Evolutionary conservation across 2,113 vertebrate genomes (phyloP), one percentile per base, ranked within the genome.

Genomic region (Lipophrys pholis): DNA sequence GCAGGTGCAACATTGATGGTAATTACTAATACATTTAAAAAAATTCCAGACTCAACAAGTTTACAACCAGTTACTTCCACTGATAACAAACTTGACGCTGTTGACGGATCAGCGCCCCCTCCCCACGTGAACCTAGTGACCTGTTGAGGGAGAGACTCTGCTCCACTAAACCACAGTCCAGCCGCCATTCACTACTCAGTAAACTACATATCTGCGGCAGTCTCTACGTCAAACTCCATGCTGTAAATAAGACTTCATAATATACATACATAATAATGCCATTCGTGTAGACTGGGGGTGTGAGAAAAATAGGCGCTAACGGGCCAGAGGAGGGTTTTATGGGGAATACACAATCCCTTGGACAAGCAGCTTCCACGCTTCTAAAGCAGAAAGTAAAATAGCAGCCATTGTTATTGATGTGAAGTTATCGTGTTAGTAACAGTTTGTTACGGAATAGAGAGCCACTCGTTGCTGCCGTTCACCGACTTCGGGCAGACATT

Each of bases 81-180:
- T 40, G 15, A 76, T 43, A 80, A 85, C 76, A 75, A 77, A 58
- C 48, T 15, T 66, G 67, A 83, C 38, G 57, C 53, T 8, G 5
- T 48, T 30, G 3, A 58, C 10, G 6, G 4, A 50, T 63, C 38
- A 62, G 30, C 3, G 7, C 46, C 58, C 79, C 60, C 68, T 59
- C 71, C 69, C 16, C 66, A 42, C n/a, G 63, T 60, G 61, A 85
- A 89, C 87, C 61, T 35, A 73, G 9, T 78, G 43, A 86, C 78
- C 82, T 64, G 21, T 30, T 30, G 21, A 30, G 4, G 21, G 21
- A 30, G 21, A 30, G 21, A 30, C 21, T 30, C 21, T 30, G 21
- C 4, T 30, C 21, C 21, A 30, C 21, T 30, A 30, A 30, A 30
- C 4, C 2, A 30, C 4, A 30, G 2, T 30, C 21, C 21, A 30